Evolutionary conservation across 2,888 invertebrate species (phyloP), one percentile per base, ranked within the genome.

Genomic region (Amiota mariae): DNA sequence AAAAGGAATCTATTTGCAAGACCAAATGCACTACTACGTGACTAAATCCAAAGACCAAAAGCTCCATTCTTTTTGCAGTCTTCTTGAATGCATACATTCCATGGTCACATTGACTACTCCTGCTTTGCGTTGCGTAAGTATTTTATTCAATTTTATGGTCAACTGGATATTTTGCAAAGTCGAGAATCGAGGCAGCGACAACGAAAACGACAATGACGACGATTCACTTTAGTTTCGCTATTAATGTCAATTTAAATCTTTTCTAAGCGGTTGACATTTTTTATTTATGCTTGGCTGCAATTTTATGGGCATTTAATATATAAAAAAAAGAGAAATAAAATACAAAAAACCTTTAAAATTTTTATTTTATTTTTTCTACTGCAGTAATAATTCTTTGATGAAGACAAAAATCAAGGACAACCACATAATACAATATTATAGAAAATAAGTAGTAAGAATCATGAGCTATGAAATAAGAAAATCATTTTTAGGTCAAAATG

Each of bases 201-300:
- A 15, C 51, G 1, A 2, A 1, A 3, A 3, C 24, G 24, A 24
- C 24, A 3, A 36, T 6, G 36, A 36, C 36, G 36, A 57, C 13
- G 59, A n/a, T 63, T 51, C 61, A 71, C 51, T 72, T 68, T 49
- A 49, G 49, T 68, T 61, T 49, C 12, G 11, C 68, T 59, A 72
- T 72, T 72, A 72, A 36, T 72, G 72, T 61, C 72, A 68, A 68
- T 67, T 68, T 72, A 24, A 72, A 72, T 61, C 59, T 13, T 36
- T 36, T 36, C 36, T 36, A 36, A 36, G 36, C 36, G 36, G 36
- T 24, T 61, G 68, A 24, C 67, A 61, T 67, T 57, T 72, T 57
- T 56, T 63, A 63, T 67, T 66, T 66, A 72, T 68, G 51, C 24
- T n/a, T 51, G 13, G 10, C 54, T 18, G 51, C 49, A 49, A 61